Base-by-base conservation (phyloP, 2,113 vertebrate genomes). In the Nicator chloris region DNA sequence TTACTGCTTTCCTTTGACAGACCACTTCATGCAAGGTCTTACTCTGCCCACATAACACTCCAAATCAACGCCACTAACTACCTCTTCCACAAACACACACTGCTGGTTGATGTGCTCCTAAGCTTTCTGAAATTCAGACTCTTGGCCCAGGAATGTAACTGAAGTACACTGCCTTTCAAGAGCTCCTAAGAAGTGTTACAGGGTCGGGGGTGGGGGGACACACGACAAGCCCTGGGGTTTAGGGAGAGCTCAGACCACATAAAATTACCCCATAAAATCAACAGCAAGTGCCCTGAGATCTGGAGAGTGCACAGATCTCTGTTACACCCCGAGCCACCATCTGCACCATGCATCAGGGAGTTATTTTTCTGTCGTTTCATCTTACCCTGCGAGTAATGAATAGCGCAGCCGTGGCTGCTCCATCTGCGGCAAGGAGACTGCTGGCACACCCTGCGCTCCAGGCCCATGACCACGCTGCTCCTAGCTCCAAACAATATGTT, bases 61-160 rank as follows among this genome's bases (percentile, higher is more conserved):
- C 65, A 70, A 70, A 64, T 14, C 65, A 16, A 40, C 0, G 1
- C 51, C 89, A 82, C 82, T 68, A 72, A 45, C 73, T 30, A 16
- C 53, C 64, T 69, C 65, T 91, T 95, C 84, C 44, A 68, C 72
- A 75, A 79, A 82, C 44, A 93, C 31, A 51, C 15, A 12, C 39
- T 70, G 54, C 70, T 77, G 82, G 73, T 69, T 95, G 77, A 49
- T 30, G 49, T 42, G 84, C 70, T 92, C 73, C 79, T 89, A 68
- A 85, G 44, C 71, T 63, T 95, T 88, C 60, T 72, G 78, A 93
- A 89, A 93, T 84, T 81, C 80, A 95, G 64, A 82, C 57, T 40
- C 76, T 86, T 53, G 63, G 63, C 35, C 56, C 45, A 37, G 76
- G 86, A 94, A 86, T 54, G 79, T 66, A 95, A 90, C 35, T 61